phyloP scores from a whole-genome alignment of 2,888 invertebrate species.

The Polydesmus complanatus region DNA sequence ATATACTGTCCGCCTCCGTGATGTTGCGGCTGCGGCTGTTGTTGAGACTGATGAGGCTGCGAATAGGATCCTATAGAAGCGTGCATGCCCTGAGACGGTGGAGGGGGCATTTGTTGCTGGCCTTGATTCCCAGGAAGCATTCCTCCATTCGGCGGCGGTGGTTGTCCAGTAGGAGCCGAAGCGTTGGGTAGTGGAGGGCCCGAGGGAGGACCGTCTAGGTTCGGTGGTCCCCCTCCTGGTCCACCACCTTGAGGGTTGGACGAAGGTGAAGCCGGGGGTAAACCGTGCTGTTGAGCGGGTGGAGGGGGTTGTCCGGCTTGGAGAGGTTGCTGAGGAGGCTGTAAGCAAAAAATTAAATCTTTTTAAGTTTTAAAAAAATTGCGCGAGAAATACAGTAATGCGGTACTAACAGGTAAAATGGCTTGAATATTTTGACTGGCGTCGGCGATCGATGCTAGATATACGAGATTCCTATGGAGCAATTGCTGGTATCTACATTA shows the following conservation, averaged over 20 bases:
- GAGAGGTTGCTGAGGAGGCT: background rate
- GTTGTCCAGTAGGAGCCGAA: slow-evolving; percentile 32
- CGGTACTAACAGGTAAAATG: slow-evolving; percentile 65
- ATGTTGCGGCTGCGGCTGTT: no score
- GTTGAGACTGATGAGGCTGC: slow-evolving; percentile 11
- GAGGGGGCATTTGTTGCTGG: slow-evolving; percentile 19
- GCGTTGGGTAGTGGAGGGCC: slow-evolving; percentile 38
- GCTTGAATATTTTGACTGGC: slow-evolving; percentile 83
- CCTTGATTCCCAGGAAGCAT: slow-evolving; percentile 11
- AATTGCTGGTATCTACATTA: slow-evolving; percentile 61
- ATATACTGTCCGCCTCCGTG: slow-evolving; percentile 14
- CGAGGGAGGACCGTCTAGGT: slow-evolving; percentile 37
- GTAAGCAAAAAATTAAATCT: background rate
- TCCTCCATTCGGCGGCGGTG: background rate
- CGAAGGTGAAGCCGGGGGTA: slow-evolving; percentile 12
- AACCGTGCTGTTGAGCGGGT: slow-evolving; percentile 8
- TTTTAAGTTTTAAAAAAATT: background rate
- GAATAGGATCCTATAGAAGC: slow-evolving; percentile 43
- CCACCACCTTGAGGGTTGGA: slow-evolving; percentile 26
- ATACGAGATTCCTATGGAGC: slow-evolving; percentile 87
- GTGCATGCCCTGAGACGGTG: slow-evolving; percentile 36
- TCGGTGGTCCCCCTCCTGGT: slow-evolving; percentile 38
- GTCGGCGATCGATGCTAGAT: slow-evolving; percentile 92
- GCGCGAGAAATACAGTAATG: no score
- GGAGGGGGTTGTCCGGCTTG: slow-evolving; percentile 10